Percentiles rank a stretch among this genome's conserved stretches.
These are phyloP conservation scores for Clarias platycephalus DNA, from an alignment of 2,797 vertebrate species.

Conservation along the genomic window DNA sequence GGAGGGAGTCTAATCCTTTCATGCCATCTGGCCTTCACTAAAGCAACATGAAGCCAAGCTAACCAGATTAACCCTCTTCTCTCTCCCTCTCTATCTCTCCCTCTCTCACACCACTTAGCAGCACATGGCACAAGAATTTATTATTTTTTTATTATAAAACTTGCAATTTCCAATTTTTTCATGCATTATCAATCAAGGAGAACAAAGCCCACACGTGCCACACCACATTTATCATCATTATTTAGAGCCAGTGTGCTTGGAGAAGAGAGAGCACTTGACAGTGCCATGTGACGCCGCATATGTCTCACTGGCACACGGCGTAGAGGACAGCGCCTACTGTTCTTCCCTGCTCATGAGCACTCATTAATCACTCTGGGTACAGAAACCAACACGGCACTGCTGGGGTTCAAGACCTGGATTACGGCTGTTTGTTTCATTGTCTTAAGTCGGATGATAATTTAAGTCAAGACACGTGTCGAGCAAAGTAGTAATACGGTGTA, in stretches of 20 bases:
- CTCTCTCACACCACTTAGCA: background rate
- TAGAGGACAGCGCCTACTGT: conserved; percentile 10
- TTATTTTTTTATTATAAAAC: no score
- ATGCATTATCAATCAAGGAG: background rate
- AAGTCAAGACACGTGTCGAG: background rate
- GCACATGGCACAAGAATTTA: background rate
- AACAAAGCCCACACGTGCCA: background rate
- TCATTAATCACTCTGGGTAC: conserved; percentile 13
- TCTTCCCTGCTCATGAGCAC: background rate
- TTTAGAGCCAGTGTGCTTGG: background rate
- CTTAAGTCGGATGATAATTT: background rate
- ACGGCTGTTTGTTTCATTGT: background rate
- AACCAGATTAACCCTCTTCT: conserved; percentile 49
- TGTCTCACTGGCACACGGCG: conserved; percentile 20
- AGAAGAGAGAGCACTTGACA: conserved; percentile 13
- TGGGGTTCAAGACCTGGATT: conserved; percentile 7
- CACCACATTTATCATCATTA: conserved; percentile 22
- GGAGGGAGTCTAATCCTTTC: conserved; percentile 45
- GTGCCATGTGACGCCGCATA: conserved; percentile 22
- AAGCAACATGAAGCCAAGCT: conserved; percentile 35
- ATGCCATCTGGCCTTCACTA: conserved; percentile 50
- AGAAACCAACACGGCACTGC: background rate
- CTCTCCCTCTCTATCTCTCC: background rate
- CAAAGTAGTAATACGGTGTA: background rate
- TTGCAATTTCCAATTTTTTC: background rate